A percentile compares a stretch with the other conserved stretches of the same genome.
These are phyloP conservation scores for Condylostylus longicornis DNA, from an alignment of 1,140 invertebrate species.

Conservation along the genomic window DNA sequence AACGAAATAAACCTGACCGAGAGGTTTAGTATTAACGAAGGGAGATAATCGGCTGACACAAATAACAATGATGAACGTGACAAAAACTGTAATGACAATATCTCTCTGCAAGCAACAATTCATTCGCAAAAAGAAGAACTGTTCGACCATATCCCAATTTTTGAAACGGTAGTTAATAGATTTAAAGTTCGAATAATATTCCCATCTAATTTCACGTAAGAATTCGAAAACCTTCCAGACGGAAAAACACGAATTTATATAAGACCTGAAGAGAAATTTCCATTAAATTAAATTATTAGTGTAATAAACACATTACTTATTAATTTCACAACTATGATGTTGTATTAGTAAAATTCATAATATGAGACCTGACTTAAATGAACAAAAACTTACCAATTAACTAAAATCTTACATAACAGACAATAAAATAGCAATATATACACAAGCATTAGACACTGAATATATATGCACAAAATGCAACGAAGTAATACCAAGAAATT, in stretches of 20 bases:
- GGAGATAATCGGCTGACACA: slow-evolving; percentile 3
- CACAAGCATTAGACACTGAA: neutral
- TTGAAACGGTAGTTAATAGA: slow-evolving; percentile 8
- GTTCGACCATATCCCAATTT: slow-evolving; percentile 4
- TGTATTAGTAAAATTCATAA: too few species aligned
- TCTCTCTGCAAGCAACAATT: slow-evolving; percentile 3
- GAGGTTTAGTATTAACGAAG: slow-evolving; percentile 4
- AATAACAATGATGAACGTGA: too few species aligned
- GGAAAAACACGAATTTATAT: slow-evolving; percentile 4
- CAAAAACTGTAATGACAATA: slow-evolving; percentile 5
- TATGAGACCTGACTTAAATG: slow-evolving; percentile 4
- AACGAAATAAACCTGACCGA: slow-evolving; percentile 4
- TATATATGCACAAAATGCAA: too few species aligned
- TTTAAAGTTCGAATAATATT: slow-evolving; percentile 6
- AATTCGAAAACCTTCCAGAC: slow-evolving; percentile 6
- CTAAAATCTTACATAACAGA: slow-evolving; percentile 5
- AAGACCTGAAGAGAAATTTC: too few species aligned
- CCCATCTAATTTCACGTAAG: neutral
- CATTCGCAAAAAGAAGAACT: slow-evolving; percentile 6
- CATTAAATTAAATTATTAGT: too few species aligned
- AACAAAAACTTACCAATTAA: slow-evolving; percentile 7
- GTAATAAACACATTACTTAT: too few species aligned
- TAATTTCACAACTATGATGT: too few species aligned
- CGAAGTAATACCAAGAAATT: too few species aligned
- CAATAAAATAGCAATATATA: slow-evolving; percentile 10